Evolutionary conservation across 2,113 vertebrate genomes (phyloP), one percentile per base, ranked within the genome.

Genomic region (Spizaetus ornatus): DNA sequence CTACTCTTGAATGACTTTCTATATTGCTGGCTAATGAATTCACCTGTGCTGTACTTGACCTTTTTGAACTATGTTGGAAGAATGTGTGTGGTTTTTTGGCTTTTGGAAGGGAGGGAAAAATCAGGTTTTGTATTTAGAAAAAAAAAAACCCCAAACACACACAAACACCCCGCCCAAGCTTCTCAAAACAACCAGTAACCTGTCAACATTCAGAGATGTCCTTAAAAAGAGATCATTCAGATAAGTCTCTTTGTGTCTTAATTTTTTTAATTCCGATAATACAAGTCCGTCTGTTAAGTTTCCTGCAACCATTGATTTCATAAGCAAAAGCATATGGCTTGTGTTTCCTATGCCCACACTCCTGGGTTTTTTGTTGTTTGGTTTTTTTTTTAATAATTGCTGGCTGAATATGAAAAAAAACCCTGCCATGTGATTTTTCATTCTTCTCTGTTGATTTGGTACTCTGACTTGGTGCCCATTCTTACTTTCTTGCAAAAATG

Each of bases 281-380:
- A 27, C 12, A 45, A 61, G 7, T 50, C 23, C 7, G 17, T 62
- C 32, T 79, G n/a, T 34, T 62, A 65, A 47, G 14, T 47, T n/a
- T 82, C 32, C 19, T 42, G 11, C 27, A 82, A 16, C 8, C 10
- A 27, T 5, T 72, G 42, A 81, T 77, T 84, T 66, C 21, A 16
- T 84, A 65, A 55, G 34, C 22, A 50, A 42, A 65, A 56, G 18
- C 18, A 27, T 48, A 27, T 26, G 67, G 12, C 25, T 53, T 88
- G 7, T 67, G 23, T 50, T 91, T 86, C 22, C 13, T 56, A 1
- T 50, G 29, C n/a, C 11, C 29, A 27, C 0, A 0, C 3, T 56
- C 29, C 40, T 76, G 38, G 38, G 4, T 26, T 6, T 31, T 21
- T 19, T 40, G 6, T 26, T 48, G 52, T 29, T 48, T 53, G 14